These are phyloP conservation scores for Gymnothorax reevesii DNA, from an alignment of 2,797 vertebrate species.

Conservation along the genomic window DNA sequence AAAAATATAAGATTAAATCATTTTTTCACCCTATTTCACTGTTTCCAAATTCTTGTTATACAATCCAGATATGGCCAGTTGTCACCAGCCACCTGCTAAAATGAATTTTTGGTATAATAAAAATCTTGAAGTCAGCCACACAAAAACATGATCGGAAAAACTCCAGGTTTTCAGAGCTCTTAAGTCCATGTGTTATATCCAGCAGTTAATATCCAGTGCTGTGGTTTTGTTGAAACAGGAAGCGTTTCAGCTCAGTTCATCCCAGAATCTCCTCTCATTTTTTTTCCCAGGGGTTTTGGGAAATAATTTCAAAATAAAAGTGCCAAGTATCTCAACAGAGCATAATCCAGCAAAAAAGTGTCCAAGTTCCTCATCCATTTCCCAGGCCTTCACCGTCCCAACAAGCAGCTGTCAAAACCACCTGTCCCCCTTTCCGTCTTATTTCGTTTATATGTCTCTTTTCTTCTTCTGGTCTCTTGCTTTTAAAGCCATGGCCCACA, in stretches of 20 bases:
- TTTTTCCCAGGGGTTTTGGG: no score
- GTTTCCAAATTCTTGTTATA: neutral
- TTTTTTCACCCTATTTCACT: neutral
- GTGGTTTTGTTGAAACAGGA: no score
- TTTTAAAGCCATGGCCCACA: neutral
- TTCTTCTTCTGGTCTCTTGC: neutral
- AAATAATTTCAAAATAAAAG: neutral
- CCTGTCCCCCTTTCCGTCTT: conserved; percentile 30
- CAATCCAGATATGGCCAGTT: neutral
- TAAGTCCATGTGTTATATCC: neutral
- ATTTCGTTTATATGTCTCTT: neutral
- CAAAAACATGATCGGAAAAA: neutral
- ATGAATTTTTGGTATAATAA: neutral
- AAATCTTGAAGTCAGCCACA: neutral
- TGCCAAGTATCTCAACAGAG: conserved; percentile 6
- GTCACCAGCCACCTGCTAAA: neutral
- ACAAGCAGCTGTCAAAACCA: conserved; percentile 9
- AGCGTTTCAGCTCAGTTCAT: no score
- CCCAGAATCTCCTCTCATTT: no score
- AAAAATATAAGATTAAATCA: no score
- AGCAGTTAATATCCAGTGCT: neutral
- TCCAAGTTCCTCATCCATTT: neutral
- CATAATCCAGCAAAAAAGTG: neutral
- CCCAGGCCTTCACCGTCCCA: conserved; percentile 26
- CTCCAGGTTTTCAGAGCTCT: neutral